Evolutionary conservation across 2,113 vertebrate species (phyloP), one percentile per base, ranked within the genome.

Genomic region (Alectura lathami): DNA sequence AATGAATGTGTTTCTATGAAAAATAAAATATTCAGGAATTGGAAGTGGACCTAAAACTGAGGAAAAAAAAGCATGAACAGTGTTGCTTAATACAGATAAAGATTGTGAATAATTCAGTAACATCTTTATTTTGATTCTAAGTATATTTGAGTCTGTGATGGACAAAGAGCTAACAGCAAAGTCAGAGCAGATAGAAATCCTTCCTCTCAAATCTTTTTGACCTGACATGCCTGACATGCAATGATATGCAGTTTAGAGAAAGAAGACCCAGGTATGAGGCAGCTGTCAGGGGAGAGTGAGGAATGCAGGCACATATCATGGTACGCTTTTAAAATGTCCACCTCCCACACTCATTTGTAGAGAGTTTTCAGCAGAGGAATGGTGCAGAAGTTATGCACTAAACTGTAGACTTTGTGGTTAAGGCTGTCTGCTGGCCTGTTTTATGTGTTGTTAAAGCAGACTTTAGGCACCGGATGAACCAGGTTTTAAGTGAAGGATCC

Each of bases 201-300:
- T 77, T 93, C 17, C 15, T 83, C 17, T 74, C 18, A 64, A 21
- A 60, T 69, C 32, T 63, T 89, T 75, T 45, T 59, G 64, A 42
- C 51, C 8, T 78, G 62, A 38, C 21, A 6, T 54, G 48, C 17
- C 26, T 45, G 56, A 68, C 17, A 43, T 83, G 34, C 79, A 66
- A 29, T 60, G 73, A 93, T 53, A 73, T 13, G 68, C 66, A 85
- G 83, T 93, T 93, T 96, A 78, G 83, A 95, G 91, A 90, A 93
- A 80, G 42, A 95, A 92, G 50, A 77, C 60, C 67, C 62, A 54
- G 50, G 56, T 50, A 68, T 53, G 43, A 93, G 78, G 53, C 62
- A 82, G 86, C 56, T 70, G 47, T 87, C 53, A 68, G 60, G 34
- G 15, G 36, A 83, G 32, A 69, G 43, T 51, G 75, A 84, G 42